Evolutionary conservation across 2,113 vertebrate genomes (phyloP).

Genomic region (Origma solitaria): DNA sequence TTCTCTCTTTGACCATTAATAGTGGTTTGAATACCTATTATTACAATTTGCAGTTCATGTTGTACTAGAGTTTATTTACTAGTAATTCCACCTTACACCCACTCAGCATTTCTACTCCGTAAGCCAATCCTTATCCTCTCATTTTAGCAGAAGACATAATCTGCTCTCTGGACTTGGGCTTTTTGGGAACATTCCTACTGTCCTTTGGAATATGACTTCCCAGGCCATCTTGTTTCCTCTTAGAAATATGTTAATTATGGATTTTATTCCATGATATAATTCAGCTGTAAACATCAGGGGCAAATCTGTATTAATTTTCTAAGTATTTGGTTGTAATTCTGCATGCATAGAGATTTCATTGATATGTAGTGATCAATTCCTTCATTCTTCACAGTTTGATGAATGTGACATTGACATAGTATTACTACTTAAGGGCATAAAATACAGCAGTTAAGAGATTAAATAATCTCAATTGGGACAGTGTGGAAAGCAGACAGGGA

Average conservation of each 20-base stretch:
- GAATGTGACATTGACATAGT: neutral
- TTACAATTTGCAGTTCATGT: neutral
- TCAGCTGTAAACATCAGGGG: neutral
- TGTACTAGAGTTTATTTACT: neutral
- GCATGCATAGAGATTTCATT: neutral
- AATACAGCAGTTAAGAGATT: neutral
- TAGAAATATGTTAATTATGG: neutral
- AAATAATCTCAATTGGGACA: neutral
- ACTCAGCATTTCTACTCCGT: neutral
- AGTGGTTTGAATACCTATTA: neutral
- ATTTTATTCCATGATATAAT: neutral
- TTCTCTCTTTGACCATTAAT: neutral
- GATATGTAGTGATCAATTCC: neutral
- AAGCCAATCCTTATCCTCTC: neutral
- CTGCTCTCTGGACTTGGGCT: neutral
- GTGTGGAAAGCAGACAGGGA: neutral
- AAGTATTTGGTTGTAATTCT: neutral
- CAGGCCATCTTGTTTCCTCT: neutral
- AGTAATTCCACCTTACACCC: neutral
- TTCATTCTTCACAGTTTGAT: neutral
- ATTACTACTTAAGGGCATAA: neutral
- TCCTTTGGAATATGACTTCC: neutral
- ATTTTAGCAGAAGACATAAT: neutral
- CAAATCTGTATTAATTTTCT: neutral
- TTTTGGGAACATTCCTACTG: neutral